Evolutionary conservation across 53 echinoderm and acorn worm genomes (phyloP).

Genomic region (Paelopatides confundens): DNA sequence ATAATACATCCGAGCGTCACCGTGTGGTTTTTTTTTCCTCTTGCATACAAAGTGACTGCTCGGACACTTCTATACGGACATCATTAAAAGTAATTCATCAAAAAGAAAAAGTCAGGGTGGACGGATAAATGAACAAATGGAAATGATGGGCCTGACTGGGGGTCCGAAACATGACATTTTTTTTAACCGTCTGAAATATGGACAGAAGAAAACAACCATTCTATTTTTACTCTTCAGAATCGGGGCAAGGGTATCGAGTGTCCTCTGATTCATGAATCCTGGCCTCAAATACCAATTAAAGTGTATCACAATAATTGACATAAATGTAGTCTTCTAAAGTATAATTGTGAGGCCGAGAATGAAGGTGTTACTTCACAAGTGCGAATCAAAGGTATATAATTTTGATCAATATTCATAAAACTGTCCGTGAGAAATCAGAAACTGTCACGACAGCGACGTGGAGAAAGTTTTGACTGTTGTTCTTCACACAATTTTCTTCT

Average conservation of each 20-base stretch:
- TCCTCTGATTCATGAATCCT: background rate
- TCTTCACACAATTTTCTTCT: background rate
- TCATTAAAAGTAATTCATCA: slow-evolving; percentile 39
- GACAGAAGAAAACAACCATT: background rate
- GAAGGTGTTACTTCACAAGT: background rate
- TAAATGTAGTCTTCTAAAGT: slow-evolving; percentile 39
- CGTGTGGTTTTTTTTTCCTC: slow-evolving; percentile 4
- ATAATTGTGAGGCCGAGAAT: slow-evolving; percentile 30
- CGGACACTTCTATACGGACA: slow-evolving; percentile 43
- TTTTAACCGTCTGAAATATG: slow-evolving; percentile 19
- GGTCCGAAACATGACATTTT: slow-evolving; percentile 14
- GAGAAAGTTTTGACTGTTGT: slow-evolving; percentile 3
- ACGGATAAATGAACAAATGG: slow-evolving; percentile 28
- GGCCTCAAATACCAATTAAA: slow-evolving; percentile 55
- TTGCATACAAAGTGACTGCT: slow-evolving; percentile 37
- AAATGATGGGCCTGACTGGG: slow-evolving; percentile 12
- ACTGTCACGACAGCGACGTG: background rate
- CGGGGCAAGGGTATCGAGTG: slow-evolving; percentile 5
- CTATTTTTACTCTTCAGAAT: background rate
- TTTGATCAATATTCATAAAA: slow-evolving; percentile 50
- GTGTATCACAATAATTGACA: slow-evolving; percentile 47
- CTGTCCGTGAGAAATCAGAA: slow-evolving; percentile 25
- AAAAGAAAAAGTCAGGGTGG: slow-evolving; percentile 17
- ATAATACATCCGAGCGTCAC: slow-evolving; percentile 42
- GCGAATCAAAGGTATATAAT: slow-evolving; percentile 34